These are phyloP conservation scores for Lottia gigantea DNA, from an alignment of 2,888 invertebrate species.

Conservation along the genomic window DNA sequence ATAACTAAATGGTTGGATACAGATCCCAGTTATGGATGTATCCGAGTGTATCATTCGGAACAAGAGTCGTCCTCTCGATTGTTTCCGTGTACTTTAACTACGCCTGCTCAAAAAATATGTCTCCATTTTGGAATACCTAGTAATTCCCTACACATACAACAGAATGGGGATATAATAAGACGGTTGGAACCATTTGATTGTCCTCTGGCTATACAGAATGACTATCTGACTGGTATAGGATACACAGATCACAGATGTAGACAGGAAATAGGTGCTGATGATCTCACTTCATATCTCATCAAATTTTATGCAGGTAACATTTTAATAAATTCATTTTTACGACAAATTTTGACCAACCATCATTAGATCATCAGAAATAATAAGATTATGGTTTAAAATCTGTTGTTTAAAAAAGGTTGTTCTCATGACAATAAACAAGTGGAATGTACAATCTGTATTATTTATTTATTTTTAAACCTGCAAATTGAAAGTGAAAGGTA, in stretches of 20 bases:
- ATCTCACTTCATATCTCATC: slow-evolving; percentile 64
- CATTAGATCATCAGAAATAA: too few relatives aligned
- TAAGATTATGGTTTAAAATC: too few relatives aligned
- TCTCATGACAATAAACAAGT: too few relatives aligned
- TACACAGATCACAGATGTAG: slow-evolving; percentile 60
- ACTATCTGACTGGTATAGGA: slow-evolving; percentile 66
- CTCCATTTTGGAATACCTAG: slow-evolving; percentile 60
- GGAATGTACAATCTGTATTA: too few relatives aligned
- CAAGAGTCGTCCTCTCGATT: slow-evolving; percentile 53
- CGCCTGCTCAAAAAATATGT: slow-evolving; percentile 65
- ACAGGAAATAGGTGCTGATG: slow-evolving; percentile 64
- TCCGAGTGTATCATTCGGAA: slow-evolving; percentile 63
- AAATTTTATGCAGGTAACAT: slow-evolving; percentile 66
- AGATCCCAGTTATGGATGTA: slow-evolving; percentile 64
- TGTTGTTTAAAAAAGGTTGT: too few relatives aligned
- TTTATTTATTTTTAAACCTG: too few relatives aligned
- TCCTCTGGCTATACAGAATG: slow-evolving; percentile 69
- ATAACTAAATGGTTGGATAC: slow-evolving; percentile 57
- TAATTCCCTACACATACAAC: slow-evolving; percentile 66
- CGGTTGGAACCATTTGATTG: slow-evolving; percentile 66
- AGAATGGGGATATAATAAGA: slow-evolving; percentile 66
- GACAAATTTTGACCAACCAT: too few relatives aligned
- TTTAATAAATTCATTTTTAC: too few relatives aligned
- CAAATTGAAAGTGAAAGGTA: too few relatives aligned
- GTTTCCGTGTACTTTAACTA: slow-evolving; percentile 65